Base-by-base conservation (phyloP, 2,113 vertebrate genomes). In the Colistium nudipinnis region DNA sequence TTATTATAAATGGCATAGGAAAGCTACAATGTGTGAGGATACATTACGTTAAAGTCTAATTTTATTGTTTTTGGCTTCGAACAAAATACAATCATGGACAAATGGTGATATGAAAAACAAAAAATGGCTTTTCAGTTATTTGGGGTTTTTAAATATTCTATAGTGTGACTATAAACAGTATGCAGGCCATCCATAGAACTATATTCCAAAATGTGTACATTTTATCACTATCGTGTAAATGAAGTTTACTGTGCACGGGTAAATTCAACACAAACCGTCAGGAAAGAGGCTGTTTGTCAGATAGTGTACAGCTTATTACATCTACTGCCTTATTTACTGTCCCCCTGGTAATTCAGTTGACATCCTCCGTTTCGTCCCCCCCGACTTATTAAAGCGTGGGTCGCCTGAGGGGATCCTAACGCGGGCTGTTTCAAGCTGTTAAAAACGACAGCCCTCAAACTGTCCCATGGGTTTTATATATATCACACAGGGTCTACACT, bases 301-400 rank as follows among this genome's bases (percentile, higher is more conserved):
- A 49, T 27, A 64, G 52, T 48, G 39, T 66, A 57, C 53, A 45
- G 52, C 74, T 73, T 48, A 59, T 81, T 69, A 78, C 25, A 25
- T 41, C 59, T 65, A 55, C 63, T 48, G 57, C 68, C 16, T 84
- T 78, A 84, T 82, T 89, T 76, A 85, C 74, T 47, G 62, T 47
- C 74, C 83, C 69, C 70, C 10, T 73, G 80, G 68, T 80, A 66
- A 83, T 86, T 83, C 64, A 73, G 10, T 63, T 73, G 74, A 88
- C 83, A 69, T 64, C 79, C 68, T 62, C 61, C 65, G 45, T 62
- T 65, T 54, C 60, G 49, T 35, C 38, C 62, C 62, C 68, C 64
- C 45, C 24, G n/a, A 74, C 83, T 88, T 87, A 91, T 88, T 91
- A 89, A 91, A 90, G 51, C 70, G 63, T 79, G 76, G 76, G 73